Conservation (phyloP, 2,888 invertebrate genomes). For the Dinocampus coccinellae region DNA sequence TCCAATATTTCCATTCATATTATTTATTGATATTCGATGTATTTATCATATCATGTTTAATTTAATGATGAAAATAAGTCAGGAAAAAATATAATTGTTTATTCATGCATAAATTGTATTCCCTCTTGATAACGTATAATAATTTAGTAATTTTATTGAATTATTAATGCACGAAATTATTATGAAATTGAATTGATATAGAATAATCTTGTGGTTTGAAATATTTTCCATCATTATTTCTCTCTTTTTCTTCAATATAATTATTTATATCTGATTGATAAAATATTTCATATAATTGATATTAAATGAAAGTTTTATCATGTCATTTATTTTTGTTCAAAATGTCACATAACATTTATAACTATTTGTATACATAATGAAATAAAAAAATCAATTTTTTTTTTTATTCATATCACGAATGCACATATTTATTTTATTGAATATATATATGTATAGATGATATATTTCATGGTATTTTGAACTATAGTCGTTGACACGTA, state of each 20-base stretch:
- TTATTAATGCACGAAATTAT: neutral
- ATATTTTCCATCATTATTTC: neutral
- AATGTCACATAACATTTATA: no score
- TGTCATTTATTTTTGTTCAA: no score
- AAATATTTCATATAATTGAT: no score
- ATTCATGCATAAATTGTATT: neutral
- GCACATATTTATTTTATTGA: no score
- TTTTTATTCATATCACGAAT: neutral
- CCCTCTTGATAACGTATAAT: neutral
- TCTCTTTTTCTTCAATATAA: no score
- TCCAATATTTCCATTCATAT: no score
- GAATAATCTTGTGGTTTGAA: neutral
- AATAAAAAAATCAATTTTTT: neutral
- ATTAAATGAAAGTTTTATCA: no score
- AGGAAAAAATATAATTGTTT: neutral
- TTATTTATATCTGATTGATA: no score
- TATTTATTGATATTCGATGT: neutral
- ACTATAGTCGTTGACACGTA: neutral
- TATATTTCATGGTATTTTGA: neutral
- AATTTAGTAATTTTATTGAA: neutral
- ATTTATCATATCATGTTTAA: neutral
- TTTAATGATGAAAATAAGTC: neutral
- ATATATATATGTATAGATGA: neutral
- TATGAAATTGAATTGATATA: neutral
- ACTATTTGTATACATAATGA: no score